Percentiles rank a stretch among this genome's conserved stretches.
These are phyloP conservation scores for Lates calcarifer DNA, from an alignment of 2,113 vertebrate species.

Conservation along the genomic window DNA sequence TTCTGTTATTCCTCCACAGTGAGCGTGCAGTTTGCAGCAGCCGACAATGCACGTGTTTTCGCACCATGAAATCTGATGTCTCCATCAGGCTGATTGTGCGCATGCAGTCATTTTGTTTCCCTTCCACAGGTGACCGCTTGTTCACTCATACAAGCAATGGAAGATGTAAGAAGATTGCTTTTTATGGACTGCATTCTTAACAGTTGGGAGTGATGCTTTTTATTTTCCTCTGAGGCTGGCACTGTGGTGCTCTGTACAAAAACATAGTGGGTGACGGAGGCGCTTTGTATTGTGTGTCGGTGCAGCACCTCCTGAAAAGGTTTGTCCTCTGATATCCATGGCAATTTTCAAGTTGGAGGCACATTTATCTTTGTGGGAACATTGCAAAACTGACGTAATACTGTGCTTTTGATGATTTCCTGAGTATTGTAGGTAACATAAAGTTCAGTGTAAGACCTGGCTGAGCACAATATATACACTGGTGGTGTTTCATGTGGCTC, in stretches of 20 bases:
- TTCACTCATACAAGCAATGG: conserved; percentile 26
- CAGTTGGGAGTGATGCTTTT: conserved; percentile 5
- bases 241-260: not conserved
- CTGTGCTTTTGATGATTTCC: conserved; percentile 21
- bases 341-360: conserved; percentile 36
- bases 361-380: conserved; percentile 21
- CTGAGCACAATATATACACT: not conserved
- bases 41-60: not conserved
- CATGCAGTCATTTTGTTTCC: conserved; percentile 46
- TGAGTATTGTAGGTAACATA: conserved; percentile 3
- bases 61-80: conserved; percentile 33
- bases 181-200: conserved; percentile 50
- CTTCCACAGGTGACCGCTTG: conserved; percentile 66
- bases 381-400: conserved; percentile 15
- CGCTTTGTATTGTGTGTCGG: conserved; percentile 17
- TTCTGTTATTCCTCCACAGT: conserved; percentile 19
- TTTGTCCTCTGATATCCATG: conserved; percentile 22
- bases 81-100: conserved; percentile 49
- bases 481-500: conserved; percentile 28
- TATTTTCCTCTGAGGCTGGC: not conserved
- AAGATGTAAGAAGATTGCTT: conserved; percentile 64
- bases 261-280: conserved; percentile 15
- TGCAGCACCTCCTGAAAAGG: conserved; percentile 21
- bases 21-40: not conserved
- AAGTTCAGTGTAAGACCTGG: not conserved